Percentiles rank a stretch among this genome's conserved stretches.
Conservation (phyloP, 2,888 invertebrate genomes). For the Strigamia maritima region DNA sequence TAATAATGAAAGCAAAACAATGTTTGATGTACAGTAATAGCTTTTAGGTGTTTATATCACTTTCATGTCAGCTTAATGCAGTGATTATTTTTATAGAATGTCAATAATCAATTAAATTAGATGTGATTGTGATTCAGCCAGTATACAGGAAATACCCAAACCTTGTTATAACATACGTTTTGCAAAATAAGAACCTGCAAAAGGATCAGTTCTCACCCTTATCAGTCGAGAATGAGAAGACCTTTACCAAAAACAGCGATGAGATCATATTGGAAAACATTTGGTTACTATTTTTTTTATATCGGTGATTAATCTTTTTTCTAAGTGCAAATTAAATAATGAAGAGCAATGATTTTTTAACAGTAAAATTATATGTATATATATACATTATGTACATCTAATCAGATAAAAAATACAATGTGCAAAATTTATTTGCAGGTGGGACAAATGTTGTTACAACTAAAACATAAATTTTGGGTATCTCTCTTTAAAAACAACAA, state of each 20-base stretch:
- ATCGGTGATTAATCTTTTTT: conserved; percentile 4
- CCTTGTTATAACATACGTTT: neutral
- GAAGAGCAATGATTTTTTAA: neutral
- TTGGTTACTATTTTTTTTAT: conserved; percentile 19
- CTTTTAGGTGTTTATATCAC: neutral
- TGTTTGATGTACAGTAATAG: neutral
- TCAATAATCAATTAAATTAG: neutral
- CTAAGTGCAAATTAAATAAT: conserved; percentile 19
- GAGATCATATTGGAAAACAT: conserved; percentile 20
- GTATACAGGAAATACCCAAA: neutral
- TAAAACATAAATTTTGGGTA: neutral
- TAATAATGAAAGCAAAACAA: neutral
- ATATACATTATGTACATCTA: neutral
- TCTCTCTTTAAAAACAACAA: neutral
- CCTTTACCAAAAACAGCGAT: conserved; percentile 1
- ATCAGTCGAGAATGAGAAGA: neutral
- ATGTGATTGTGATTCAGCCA: neutral
- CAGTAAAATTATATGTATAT: neutral
- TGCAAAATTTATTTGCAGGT: neutral
- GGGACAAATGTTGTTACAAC: neutral
- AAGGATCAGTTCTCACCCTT: neutral
- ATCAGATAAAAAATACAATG: neutral
- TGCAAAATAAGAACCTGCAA: conserved; percentile 1
- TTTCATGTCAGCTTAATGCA: neutral
- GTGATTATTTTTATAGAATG: neutral